These are phyloP conservation scores for Leptopilina clavipes DNA, from an alignment of 1,140 invertebrate genomes.

Conservation along the genomic window DNA sequence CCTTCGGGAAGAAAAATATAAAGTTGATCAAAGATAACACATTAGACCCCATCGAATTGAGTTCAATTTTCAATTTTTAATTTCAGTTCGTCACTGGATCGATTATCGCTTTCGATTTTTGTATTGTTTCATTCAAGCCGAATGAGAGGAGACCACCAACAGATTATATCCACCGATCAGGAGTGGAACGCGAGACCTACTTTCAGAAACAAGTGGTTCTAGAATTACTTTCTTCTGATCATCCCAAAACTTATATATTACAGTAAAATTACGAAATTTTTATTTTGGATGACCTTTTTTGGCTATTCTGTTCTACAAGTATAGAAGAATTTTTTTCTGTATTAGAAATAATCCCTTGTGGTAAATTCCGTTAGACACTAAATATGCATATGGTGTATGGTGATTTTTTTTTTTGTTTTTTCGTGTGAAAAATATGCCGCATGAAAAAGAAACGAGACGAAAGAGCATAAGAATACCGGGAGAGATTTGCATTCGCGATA, in stretches of 20 bases:
- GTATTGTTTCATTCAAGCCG: constrained; percentile 28
- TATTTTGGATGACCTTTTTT: too few relatives aligned
- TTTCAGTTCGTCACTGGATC: not conserved
- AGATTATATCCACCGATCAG: constrained; percentile 29
- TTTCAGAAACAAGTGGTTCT: constrained; percentile 34
- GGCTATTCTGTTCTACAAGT: too few relatives aligned
- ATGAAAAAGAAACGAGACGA: constrained; percentile 45
- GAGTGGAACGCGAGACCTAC: constrained; percentile 43
- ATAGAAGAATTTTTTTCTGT: not conserved
- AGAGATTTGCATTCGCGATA: constrained; percentile 54
- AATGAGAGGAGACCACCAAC: constrained; percentile 19
- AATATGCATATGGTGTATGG: not conserved
- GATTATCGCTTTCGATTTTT: constrained; percentile 35
- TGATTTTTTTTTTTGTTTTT: not conserved
- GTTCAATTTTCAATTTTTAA: too few relatives aligned
- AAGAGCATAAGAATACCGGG: constrained; percentile 48
- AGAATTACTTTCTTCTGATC: too few relatives aligned
- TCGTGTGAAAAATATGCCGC: constrained; percentile 45
- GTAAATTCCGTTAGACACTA: constrained; percentile 29
- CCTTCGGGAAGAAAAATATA: too few relatives aligned
- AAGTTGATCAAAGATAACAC: too few relatives aligned
- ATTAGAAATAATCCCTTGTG: not conserved
- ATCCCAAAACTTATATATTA: too few relatives aligned
- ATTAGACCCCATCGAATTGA: too few relatives aligned
- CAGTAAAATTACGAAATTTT: too few relatives aligned